Conservation (phyloP, 2,113 vertebrate species). For the Pygoscelis antarcticus region DNA sequence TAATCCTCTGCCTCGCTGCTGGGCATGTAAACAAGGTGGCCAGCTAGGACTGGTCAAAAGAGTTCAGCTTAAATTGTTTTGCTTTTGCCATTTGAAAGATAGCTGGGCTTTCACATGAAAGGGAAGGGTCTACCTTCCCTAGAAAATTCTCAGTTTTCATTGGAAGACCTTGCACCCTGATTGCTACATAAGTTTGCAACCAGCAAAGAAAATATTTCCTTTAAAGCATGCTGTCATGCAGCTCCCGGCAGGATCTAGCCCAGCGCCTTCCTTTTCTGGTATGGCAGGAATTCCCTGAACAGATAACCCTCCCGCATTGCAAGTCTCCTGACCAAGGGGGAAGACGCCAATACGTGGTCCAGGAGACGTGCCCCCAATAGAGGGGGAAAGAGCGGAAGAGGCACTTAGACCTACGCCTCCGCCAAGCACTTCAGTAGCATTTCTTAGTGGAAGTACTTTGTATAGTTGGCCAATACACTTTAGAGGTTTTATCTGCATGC, state of each 20-base stretch:
- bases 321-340: not conserved
- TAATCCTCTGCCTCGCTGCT: not conserved
- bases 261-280: not conserved
- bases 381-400: not conserved
- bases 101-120: not conserved
- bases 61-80: not conserved
- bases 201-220: not conserved
- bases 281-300: not conserved
- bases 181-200: not conserved
- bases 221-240: not conserved
- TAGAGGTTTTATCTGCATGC: not conserved
- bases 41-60: not conserved
- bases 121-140: no score
- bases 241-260: not conserved
- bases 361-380: not conserved
- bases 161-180: not conserved
- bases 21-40: not conserved
- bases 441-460: not conserved
- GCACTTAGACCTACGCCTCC: not conserved
- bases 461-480: not conserved
- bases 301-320: accelerated
- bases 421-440: not conserved
- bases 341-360: not conserved
- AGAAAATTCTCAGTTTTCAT: not conserved
- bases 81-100: not conserved